phyloP scores from a whole-genome alignment of 2,113 vertebrate genomes.

The Orycteropus afer region DNA sequence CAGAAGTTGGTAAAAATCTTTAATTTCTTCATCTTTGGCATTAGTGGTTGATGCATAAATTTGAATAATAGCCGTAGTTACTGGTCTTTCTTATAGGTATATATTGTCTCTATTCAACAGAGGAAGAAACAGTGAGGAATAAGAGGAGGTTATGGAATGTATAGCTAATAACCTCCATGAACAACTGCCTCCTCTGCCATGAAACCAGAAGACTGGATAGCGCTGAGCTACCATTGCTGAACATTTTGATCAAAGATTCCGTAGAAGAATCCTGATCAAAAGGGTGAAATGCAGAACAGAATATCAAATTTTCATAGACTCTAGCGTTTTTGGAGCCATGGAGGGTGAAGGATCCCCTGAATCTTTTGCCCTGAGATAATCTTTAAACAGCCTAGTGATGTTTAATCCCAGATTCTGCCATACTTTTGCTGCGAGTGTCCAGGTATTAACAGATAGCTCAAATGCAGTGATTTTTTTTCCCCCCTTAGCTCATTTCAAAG shows the following conservation, averaged over 20 bases:
- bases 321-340: neutral
- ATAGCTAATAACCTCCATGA: neutral
- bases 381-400: neutral
- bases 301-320: neutral
- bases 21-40: neutral
- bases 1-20: neutral
- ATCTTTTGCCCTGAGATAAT: neutral
- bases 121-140: neutral
- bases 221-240: neutral
- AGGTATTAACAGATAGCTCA: neutral
- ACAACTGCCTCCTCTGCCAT: neutral
- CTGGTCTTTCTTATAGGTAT: neutral
- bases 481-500: neutral
- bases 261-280: neutral
- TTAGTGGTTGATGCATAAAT: neutral
- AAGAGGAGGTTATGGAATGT: neutral
- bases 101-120: neutral
- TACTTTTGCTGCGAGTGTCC: neutral
- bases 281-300: neutral
- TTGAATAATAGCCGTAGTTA: neutral
- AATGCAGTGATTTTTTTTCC: neutral
- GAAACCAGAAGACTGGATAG: neutral
- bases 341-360: neutral
- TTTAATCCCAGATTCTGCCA: conserved; percentile 19
- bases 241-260: neutral